phyloP scores from a whole-genome alignment of 2,797 vertebrate genomes.

The Halcyon leucocephala region DNA sequence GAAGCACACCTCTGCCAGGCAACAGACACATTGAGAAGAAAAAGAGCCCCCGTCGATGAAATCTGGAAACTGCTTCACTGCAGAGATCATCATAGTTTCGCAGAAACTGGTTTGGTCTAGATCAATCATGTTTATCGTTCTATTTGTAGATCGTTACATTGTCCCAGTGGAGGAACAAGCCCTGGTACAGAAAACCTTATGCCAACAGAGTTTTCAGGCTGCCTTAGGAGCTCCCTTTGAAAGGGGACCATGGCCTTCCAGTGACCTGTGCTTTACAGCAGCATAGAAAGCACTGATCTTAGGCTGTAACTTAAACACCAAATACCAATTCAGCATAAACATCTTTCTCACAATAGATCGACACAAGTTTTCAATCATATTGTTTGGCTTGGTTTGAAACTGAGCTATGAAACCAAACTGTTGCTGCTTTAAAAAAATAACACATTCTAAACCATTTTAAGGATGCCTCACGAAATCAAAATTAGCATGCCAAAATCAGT shows the following conservation, averaged over 20 bases:
- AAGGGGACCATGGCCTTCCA: background rate
- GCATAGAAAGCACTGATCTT: background rate
- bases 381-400: conserved; percentile 21
- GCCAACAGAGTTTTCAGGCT: background rate
- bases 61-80: background rate
- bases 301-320: background rate
- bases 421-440: conserved; percentile 25
- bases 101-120: background rate
- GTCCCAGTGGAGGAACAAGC: background rate
- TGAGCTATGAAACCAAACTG: background rate
- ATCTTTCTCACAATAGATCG: background rate
- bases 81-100: background rate
- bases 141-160: background rate
- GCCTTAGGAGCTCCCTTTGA: background rate
- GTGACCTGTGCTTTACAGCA: background rate
- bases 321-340: background rate
- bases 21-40: background rate
- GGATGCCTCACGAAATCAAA: background rate
- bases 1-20: background rate
- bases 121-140: background rate
- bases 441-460: background rate
- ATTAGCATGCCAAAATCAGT: background rate
- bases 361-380: background rate
- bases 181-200: background rate
- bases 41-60: background rate